Conservation (phyloP, 2,888 invertebrate genomes). For the Drosophila acutilabella region DNA sequence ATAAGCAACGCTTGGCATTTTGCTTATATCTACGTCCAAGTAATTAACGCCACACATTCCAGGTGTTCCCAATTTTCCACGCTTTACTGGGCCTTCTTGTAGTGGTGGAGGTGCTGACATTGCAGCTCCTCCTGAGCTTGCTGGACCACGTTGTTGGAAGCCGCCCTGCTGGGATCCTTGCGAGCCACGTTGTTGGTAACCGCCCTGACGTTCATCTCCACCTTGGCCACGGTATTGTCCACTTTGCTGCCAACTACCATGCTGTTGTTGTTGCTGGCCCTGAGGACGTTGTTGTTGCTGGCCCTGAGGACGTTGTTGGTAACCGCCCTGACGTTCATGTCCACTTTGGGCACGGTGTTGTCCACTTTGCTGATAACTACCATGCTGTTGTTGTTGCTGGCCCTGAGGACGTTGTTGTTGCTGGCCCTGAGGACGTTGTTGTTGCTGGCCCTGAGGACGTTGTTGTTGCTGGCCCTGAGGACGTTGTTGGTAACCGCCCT, state of each 20-base stretch:
- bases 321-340: too few species aligned
- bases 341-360: constrained; percentile 12
- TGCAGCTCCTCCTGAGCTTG: neutral
- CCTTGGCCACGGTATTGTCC: constrained; percentile 13
- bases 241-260: neutral
- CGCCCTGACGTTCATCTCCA: constrained; percentile 13
- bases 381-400: constrained; percentile 3
- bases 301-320: too few species aligned
- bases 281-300: too few species aligned
- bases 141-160: constrained; percentile 12
- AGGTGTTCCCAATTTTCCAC: constrained; percentile 83
- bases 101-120: constrained; percentile 6
- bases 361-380: neutral
- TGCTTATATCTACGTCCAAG: constrained; percentile 86
- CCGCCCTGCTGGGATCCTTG: constrained; percentile 9
- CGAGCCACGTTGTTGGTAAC: neutral
- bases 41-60: constrained; percentile 88
- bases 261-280: too few species aligned
- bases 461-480: too few species aligned
- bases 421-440: constrained; percentile 1
- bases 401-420: constrained; percentile 1
- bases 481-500: too few species aligned
- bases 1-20: constrained; percentile 85
- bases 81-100: constrained; percentile 53
- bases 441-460: too few species aligned